A percentile compares a stretch with the other conserved stretches of the same genome.
phyloP scores from a whole-genome alignment of 2,797 vertebrate genomes.

The Enoplosus armatus region DNA sequence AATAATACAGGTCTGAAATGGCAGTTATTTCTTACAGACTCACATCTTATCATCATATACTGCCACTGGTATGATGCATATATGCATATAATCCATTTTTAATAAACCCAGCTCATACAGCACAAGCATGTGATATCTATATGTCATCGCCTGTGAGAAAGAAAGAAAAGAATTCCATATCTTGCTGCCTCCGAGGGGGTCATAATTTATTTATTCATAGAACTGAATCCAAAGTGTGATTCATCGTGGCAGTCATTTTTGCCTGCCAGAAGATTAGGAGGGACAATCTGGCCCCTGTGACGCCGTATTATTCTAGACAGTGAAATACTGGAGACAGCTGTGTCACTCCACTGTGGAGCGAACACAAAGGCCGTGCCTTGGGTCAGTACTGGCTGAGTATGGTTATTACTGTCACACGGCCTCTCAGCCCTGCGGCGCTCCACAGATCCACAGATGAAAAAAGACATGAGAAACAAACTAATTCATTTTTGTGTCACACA shows the following conservation, averaged over 20 bases:
- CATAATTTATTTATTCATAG: slow-evolving; percentile 70
- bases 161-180: slow-evolving; percentile 25
- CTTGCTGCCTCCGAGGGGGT: slow-evolving; percentile 17
- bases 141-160: slow-evolving; percentile 34
- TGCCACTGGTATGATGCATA: slow-evolving; percentile 29
- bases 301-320: slow-evolving; percentile 70
- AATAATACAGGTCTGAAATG: slow-evolving; percentile 7
- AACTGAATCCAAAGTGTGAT: slow-evolving; percentile 51
- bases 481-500: slow-evolving; percentile 20
- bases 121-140: slow-evolving; percentile 29
- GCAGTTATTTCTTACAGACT: slow-evolving; percentile 21
- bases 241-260: slow-evolving; percentile 60
- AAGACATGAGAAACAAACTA: slow-evolving; percentile 16
- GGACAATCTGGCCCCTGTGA: slow-evolving; percentile 73
- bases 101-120: slow-evolving; percentile 18
- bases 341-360: slow-evolving; percentile 63
- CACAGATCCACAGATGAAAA: slow-evolving; percentile 58
- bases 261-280: slow-evolving; percentile 68
- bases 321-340: slow-evolving; percentile 78
- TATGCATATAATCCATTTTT: slow-evolving; percentile 41
- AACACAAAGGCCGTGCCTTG: slow-evolving; percentile 64
- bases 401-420: slow-evolving; percentile 59
- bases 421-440: slow-evolving; percentile 27
- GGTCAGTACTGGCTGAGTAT: slow-evolving; percentile 49
- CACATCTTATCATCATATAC: slow-evolving; percentile 19